These are phyloP conservation scores for Zele albiditarsus DNA, from an alignment of 2,888 invertebrate genomes.

Conservation along the genomic window DNA sequence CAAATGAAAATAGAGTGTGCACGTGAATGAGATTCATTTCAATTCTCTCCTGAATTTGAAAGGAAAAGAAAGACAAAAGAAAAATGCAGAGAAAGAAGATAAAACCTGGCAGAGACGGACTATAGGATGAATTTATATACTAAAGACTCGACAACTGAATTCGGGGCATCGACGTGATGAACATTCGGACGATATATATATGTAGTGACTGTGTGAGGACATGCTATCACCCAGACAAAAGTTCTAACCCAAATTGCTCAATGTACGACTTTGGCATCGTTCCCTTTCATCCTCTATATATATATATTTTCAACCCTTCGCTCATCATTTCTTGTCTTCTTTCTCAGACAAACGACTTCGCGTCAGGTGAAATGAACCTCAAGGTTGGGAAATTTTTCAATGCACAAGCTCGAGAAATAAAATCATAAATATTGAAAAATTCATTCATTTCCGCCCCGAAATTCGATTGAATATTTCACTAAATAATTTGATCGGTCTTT, in stretches of 20 bases:
- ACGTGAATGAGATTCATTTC: neutral
- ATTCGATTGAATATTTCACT: too few relatives aligned
- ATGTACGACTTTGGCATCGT: constrained; percentile 34
- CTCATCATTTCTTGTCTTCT: neutral
- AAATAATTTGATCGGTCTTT: too few relatives aligned
- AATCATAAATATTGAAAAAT: too few relatives aligned
- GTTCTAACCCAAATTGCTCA: constrained; percentile 48
- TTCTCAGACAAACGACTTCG: too few relatives aligned
- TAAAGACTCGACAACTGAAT: constrained; percentile 33
- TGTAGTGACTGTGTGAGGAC: constrained; percentile 31
- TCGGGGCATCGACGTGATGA: constrained; percentile 49
- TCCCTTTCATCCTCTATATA: constrained; percentile 3
- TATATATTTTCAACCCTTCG: neutral
- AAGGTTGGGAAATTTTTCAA: too few relatives aligned
- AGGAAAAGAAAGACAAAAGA: neutral
- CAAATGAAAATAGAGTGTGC: neutral
- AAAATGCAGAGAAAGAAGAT: neutral
- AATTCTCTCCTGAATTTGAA: neutral
- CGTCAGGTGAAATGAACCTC: too few relatives aligned
- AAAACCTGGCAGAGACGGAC: neutral
- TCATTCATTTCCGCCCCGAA: too few relatives aligned
- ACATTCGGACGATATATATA: constrained; percentile 48
- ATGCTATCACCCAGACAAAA: constrained; percentile 8
- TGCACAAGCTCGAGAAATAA: too few relatives aligned
- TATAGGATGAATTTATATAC: neutral